These are phyloP conservation scores for Altica lythri DNA, from an alignment of 2,888 invertebrate species.

Conservation along the genomic window DNA sequence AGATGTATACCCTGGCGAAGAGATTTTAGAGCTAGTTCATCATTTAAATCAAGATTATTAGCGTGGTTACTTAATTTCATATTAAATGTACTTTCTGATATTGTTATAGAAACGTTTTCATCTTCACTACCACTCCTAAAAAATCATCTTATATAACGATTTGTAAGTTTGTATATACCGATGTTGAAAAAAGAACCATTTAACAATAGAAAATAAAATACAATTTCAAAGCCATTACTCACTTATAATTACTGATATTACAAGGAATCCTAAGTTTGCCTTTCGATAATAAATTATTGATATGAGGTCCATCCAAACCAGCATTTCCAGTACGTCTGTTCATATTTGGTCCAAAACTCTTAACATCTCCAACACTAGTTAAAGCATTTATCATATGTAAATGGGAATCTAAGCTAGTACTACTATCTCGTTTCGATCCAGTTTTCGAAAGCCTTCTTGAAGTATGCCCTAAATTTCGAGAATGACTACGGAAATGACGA, in stretches of 20 bases:
- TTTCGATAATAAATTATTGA: conserved; percentile 51
- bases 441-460: conserved; percentile 49
- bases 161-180: too few species aligned
- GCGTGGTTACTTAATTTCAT: conserved; percentile 49
- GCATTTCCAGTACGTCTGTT: conserved; percentile 59
- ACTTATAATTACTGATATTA: conserved; percentile 30
- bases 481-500: conserved; percentile 44
- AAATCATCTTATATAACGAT: too few species aligned
- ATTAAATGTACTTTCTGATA: conserved; percentile 52
- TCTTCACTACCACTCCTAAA: conserved; percentile 52
- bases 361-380: conserved; percentile 60
- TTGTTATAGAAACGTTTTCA: conserved; percentile 56
- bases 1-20: conserved; percentile 51
- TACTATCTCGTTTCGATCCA: conserved; percentile 61
- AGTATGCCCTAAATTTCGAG: conserved; percentile 46
- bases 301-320: conserved; percentile 58
- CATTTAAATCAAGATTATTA: conserved; percentile 53
- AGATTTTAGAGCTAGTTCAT: conserved; percentile 54
- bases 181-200: too few species aligned
- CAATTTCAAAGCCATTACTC: background rate
- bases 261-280: conserved; percentile 52
- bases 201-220: background rate
- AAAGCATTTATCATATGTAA: conserved; percentile 69
- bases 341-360: conserved; percentile 62
- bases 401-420: conserved; percentile 82